These are phyloP conservation scores for Notospermus geniculatus DNA, from an alignment of 1,140 invertebrate genomes.

Conservation along the genomic window DNA sequence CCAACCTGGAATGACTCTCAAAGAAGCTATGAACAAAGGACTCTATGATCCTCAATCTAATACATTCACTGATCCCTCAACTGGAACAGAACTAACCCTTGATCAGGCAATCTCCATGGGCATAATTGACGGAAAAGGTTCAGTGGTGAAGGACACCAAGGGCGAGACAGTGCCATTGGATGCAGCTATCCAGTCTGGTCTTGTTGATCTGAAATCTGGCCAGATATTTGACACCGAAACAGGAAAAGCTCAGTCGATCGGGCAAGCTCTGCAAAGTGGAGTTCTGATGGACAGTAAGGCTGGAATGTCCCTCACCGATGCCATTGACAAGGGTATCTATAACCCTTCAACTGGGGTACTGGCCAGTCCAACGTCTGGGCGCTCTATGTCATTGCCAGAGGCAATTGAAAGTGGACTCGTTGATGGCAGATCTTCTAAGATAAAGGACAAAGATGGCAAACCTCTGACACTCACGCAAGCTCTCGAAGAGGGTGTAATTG, in stretches of 20 bases:
- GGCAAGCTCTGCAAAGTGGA: conserved; percentile 57
- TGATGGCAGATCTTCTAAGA: conserved; percentile 61
- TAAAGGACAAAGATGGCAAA: conserved; percentile 47
- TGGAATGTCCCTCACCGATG: conserved; percentile 75
- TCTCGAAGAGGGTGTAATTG: conserved; percentile 39
- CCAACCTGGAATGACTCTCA: conserved; percentile 36
- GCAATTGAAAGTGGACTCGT: conserved; percentile 72
- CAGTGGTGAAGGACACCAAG: conserved; percentile 70
- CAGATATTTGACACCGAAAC: conserved; percentile 32
- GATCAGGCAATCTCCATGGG: conserved; percentile 79
- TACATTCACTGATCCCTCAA: conserved; percentile 69
- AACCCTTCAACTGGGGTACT: conserved; percentile 53
- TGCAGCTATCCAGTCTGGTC: conserved; percentile 72
- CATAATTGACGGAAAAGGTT: conserved; percentile 76
- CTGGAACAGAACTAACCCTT: conserved; percentile 73
- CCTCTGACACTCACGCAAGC: conserved; percentile 43
- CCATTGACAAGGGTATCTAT: conserved; percentile 71
- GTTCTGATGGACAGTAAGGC: conserved; percentile 59
- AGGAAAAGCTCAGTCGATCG: conserved; percentile 24
- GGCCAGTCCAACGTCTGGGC: conserved; percentile 72
- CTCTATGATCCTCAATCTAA: conserved; percentile 76
- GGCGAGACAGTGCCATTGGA: conserved; percentile 73
- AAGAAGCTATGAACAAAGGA: conserved; percentile 53
- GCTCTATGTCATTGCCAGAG: conserved; percentile 69
- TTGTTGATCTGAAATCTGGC: conserved; percentile 41